Conservation (phyloP, 2,113 vertebrate genomes). For the Tiliqua scincoides region DNA sequence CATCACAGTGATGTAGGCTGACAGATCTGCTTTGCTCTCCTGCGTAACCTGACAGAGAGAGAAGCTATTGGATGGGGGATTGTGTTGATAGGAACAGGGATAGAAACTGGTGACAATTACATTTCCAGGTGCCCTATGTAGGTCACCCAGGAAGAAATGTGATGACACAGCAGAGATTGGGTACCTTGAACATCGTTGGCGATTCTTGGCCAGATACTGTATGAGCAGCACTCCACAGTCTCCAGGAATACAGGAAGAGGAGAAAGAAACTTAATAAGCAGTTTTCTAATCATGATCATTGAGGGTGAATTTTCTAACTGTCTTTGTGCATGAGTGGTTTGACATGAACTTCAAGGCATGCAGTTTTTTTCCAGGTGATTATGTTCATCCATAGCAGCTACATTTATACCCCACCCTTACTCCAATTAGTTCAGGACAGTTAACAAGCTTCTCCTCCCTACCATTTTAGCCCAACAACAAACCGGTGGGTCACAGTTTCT, state of each 20-base stretch:
- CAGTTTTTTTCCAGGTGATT: too few relatives aligned
- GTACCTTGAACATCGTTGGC: rapidly evolving
- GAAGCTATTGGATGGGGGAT: background rate
- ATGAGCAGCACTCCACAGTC: background rate
- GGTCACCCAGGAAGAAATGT: background rate
- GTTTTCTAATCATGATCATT: background rate
- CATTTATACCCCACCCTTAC: too few relatives aligned
- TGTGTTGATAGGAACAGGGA: background rate
- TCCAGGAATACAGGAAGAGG: background rate
- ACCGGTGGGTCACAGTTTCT: background rate
- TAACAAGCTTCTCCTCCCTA: background rate
- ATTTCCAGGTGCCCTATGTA: background rate
- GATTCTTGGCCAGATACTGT: background rate
- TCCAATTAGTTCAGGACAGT: too few relatives aligned
- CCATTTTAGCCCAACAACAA: background rate
- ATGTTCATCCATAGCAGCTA: too few relatives aligned
- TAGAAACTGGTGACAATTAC: rapidly evolving
- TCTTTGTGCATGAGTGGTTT: too few relatives aligned
- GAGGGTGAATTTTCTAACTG: too few relatives aligned
- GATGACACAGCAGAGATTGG: background rate
- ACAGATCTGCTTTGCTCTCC: rapidly evolving
- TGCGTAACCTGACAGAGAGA: rapidly evolving
- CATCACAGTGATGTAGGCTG: background rate
- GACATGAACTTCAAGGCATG: too few relatives aligned
- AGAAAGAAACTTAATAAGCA: background rate